phyloP scores from a whole-genome alignment of 2,888 invertebrate genomes.

The Spatulosminthurus flaviceps region DNA sequence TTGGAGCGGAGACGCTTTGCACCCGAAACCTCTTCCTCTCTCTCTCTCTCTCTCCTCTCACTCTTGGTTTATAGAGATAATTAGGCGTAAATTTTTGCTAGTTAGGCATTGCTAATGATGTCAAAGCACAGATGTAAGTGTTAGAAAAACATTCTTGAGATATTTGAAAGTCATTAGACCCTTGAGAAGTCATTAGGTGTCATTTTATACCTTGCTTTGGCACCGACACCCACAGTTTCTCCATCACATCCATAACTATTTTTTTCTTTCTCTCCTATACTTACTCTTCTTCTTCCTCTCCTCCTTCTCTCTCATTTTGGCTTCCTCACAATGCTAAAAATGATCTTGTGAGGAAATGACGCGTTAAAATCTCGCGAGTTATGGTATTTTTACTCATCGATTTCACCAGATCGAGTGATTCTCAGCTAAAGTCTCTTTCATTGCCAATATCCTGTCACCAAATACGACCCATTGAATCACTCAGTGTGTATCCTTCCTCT shows the following conservation, averaged over 20 bases:
- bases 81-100: conserved; percentile 63
- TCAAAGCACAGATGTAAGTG: conserved; percentile 61
- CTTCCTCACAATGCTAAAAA: conserved; percentile 49
- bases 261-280: conserved; percentile 1
- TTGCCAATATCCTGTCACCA: conserved; percentile 63
- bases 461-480: conserved; percentile 60
- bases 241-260: conserved; percentile 18
- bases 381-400: conserved; percentile 62
- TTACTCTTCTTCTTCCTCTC: conserved; percentile 19
- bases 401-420: conserved; percentile 54
- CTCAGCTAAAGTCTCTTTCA: conserved; percentile 52
- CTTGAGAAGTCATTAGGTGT: conserved; percentile 60
- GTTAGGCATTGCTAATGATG: conserved; percentile 63
- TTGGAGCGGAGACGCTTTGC: conserved; percentile 12
- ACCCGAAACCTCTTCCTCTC: no score
- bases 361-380: conserved; percentile 63
- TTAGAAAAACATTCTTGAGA: conserved; percentile 60
- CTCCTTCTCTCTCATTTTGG: conserved; percentile 1
- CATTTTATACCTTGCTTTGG: conserved; percentile 58
- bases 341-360: conserved; percentile 63
- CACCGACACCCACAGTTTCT: conserved; percentile 49
- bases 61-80: conserved; percentile 54
- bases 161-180: conserved; percentile 63
- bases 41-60: no score
- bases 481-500: conserved; percentile 44